Evolutionary conservation across 1,140 invertebrate genomes (phyloP), one percentile per base, ranked within the genome.

Genomic region (Ceratoteleas bidentatus): DNA sequence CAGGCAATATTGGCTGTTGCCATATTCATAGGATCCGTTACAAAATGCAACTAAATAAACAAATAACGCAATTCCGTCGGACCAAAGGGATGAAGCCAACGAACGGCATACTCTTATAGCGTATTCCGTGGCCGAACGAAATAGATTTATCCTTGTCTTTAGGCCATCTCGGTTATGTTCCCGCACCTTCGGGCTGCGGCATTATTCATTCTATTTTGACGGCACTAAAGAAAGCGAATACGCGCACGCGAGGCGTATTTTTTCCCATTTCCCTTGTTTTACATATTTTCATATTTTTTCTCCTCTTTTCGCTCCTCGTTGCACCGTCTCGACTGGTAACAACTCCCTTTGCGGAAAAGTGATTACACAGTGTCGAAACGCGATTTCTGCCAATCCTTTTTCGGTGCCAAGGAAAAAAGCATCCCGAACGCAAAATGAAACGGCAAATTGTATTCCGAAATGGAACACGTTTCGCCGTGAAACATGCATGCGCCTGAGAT

Each of bases 71-170:
- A 24, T 24, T 24, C 24, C 24, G 24, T 24, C 24, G 24, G 24
- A 24, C 24, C 24, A 24, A 24, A 24, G 24, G 24, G 24, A 24
- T 4, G 24, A 24, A 24, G 24, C 24, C 24, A 24, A 24, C 8
- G 38, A 40, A 40, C 8, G 8, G 13, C n/a, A 45, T 45, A 45
- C 13, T 52, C 86, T 87, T 87, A 87, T 89, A 88, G 83, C 81
- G 85, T 88, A 88, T 89, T 87, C 85, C 76, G 49, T 69, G 53
- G 64, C 61, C 86, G 85, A 84, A 86, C 81, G 85, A 87, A 88
- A 90, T 90, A 88, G 85, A 90, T 90, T 89, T 90, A 89, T 90
- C 84, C 75, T 61, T 80, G 82, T 75, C 76, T 77, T 72, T 53
- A 54, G 66, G 58, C 73, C 43, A 72, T 79, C 60, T 69, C 45